Evolutionary conservation across 1,140 invertebrate species (phyloP).

Genomic region (Ephestia elutella): DNA sequence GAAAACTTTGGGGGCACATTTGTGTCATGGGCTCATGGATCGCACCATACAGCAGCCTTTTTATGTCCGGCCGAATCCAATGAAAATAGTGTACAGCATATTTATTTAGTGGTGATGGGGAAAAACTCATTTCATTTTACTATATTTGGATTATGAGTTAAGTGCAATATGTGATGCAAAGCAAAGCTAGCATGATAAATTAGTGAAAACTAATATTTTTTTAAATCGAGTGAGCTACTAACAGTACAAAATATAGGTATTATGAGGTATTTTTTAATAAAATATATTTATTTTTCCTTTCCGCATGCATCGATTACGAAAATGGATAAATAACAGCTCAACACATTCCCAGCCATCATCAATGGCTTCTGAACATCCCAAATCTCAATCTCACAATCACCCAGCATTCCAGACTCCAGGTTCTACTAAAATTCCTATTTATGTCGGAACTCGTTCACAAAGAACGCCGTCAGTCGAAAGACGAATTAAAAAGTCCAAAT

Average conservation of each 20-base stretch:
- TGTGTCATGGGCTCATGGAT: slow-evolving; percentile 7
- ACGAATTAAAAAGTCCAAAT: slow-evolving; percentile 43
- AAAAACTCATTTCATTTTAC: not conserved
- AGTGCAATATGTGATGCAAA: not conserved
- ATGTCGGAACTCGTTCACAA: slow-evolving; percentile 56
- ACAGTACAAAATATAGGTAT: slow-evolving; percentile 12
- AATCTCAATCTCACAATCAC: slow-evolving; percentile 63
- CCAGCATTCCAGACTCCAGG: slow-evolving; percentile 71
- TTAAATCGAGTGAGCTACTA: slow-evolving; percentile 7
- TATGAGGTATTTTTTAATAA: slow-evolving; percentile 13
- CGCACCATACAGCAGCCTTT: not conserved
- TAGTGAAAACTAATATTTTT: slow-evolving; percentile 9
- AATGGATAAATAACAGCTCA: slow-evolving; percentile 62
- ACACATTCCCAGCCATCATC: slow-evolving; percentile 74
- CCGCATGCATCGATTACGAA: slow-evolving; percentile 59
- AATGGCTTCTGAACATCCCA: slow-evolving; percentile 64
- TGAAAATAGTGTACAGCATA: slow-evolving; percentile 4
- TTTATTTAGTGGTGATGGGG: slow-evolving; percentile 6
- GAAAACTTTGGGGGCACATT: slow-evolving; percentile 20
- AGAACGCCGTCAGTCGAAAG: slow-evolving; percentile 55
- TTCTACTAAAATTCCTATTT: slow-evolving; percentile 67
- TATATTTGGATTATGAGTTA: not conserved
- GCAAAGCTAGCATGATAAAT: slow-evolving; percentile 9
- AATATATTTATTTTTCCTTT: slow-evolving; percentile 56
- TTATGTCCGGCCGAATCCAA: not conserved